Evolutionary conservation across 2,797 vertebrate species (phyloP).

Genomic region (Lacerta agilis): DNA sequence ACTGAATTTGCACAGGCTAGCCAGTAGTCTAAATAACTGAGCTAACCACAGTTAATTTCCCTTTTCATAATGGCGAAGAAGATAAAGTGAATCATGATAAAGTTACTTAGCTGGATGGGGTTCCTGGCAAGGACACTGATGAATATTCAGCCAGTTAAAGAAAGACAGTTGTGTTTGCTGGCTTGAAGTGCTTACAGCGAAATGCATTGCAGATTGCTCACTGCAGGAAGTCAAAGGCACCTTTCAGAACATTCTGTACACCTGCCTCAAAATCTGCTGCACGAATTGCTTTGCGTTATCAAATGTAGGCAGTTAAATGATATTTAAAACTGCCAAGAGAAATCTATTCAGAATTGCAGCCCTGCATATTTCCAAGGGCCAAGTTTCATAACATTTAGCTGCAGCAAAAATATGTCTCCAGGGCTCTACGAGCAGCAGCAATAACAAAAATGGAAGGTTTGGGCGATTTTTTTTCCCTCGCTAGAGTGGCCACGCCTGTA

Average conservation of each 20-base stretch:
- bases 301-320: background rate
- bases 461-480: background rate
- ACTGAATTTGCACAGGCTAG: background rate
- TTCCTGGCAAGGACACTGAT: constrained; percentile 15
- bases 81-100: background rate
- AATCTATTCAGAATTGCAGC: background rate
- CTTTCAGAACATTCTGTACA: constrained; percentile 4
- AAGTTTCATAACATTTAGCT: background rate
- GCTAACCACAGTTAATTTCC: background rate
- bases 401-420: background rate
- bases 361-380: background rate
- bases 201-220: background rate
- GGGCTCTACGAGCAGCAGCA: background rate
- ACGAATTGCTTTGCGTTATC: background rate
- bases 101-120: constrained; percentile 6
- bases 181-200: constrained; percentile 9
- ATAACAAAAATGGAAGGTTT: background rate
- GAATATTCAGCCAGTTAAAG: constrained; percentile 24
- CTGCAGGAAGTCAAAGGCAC: background rate
- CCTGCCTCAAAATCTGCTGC: background rate
- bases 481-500: background rate
- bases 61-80: background rate
- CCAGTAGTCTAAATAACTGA: constrained; percentile 5
- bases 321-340: background rate
- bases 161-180: constrained; percentile 24